Conservation (phyloP, 1,140 invertebrate genomes). For the Hyles vespertilio region DNA sequence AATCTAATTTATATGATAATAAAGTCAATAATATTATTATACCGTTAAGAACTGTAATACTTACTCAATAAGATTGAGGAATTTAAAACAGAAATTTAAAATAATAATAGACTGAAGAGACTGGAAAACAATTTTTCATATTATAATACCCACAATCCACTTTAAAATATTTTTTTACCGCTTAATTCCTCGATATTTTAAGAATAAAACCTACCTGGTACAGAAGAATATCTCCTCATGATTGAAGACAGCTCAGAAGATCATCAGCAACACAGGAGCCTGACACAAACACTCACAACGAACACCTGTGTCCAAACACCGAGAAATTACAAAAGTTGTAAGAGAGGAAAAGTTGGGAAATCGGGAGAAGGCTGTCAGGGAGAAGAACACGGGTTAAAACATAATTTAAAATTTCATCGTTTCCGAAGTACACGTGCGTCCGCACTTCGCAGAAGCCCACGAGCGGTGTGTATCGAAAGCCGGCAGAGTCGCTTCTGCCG, state of each 20-base stretch:
- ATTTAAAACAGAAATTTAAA: too few species aligned
- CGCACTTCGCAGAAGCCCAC: slow-evolving; percentile 34
- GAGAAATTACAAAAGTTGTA: slow-evolving; percentile 29
- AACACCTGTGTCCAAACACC: slow-evolving; percentile 24
- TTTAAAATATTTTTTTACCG: too few species aligned
- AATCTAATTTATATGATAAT: too few species aligned
- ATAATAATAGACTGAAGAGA: too few species aligned
- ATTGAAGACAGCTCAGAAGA: slow-evolving; percentile 29
- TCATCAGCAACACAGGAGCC: slow-evolving; percentile 46
- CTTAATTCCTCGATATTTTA: too few species aligned
- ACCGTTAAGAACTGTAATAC: too few species aligned
- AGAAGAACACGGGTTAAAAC: slow-evolving; percentile 11
- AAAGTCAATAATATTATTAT: too few species aligned
- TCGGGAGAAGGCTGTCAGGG: slow-evolving; percentile 6
- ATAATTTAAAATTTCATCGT: slow-evolving; percentile 2
- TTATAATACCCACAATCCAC: too few species aligned
- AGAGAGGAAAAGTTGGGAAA: slow-evolving; percentile 8
- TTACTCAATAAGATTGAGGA: too few species aligned
- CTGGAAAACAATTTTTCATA: too few species aligned
- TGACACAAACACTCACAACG: slow-evolving; percentile 38
- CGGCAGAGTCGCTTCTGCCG: slow-evolving; percentile 59
- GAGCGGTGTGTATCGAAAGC: slow-evolving; percentile 57
- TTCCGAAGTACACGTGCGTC: slow-evolving; percentile 41
- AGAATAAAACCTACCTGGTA: slow-evolving; percentile 28
- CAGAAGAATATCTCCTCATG: slow-evolving; percentile 51